A percentile compares a stretch with the other conserved stretches of the same genome.
phyloP scores from a whole-genome alignment of 2,888 invertebrate species.

The Tromatobia lineatoria region DNA sequence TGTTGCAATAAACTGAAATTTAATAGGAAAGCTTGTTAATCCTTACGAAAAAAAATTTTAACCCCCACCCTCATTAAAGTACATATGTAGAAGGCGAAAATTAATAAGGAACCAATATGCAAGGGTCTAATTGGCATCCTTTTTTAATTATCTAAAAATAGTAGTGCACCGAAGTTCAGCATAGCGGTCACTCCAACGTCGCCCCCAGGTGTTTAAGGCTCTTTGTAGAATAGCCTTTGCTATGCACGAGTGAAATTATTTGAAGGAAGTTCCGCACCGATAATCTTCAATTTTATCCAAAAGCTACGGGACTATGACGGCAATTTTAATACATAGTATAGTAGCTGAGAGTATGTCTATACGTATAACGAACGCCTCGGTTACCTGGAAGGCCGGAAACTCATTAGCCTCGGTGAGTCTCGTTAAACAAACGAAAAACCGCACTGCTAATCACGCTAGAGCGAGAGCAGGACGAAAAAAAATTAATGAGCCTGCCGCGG shows the following conservation, averaged over 20 bases:
- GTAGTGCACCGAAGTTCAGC: neutral
- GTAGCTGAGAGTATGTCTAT: slow-evolving; percentile 28
- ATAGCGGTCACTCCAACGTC: neutral
- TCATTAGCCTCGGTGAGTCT: slow-evolving; percentile 64
- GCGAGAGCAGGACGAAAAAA: slow-evolving; percentile 12
- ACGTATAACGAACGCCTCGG: slow-evolving; percentile 39
- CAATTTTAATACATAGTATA: slow-evolving; percentile 28
- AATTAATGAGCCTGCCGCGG: slow-evolving; percentile 56
- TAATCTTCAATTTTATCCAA: slow-evolving; percentile 13
- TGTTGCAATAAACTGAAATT: too few species aligned
- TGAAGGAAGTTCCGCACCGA: neutral
- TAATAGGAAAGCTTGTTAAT: too few species aligned
- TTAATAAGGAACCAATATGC: too few species aligned
- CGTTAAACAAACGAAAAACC: slow-evolving; percentile 60
- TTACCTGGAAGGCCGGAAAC: slow-evolving; percentile 60
- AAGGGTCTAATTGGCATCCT: too few species aligned
- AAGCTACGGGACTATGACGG: neutral
- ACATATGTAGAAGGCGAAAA: too few species aligned
- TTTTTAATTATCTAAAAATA: too few species aligned
- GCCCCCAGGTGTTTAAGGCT: neutral
- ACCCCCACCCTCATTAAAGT: too few species aligned
- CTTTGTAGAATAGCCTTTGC: neutral
- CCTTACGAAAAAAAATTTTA: too few species aligned
- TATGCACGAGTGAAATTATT: slow-evolving; percentile 8
- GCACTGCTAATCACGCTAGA: slow-evolving; percentile 55